phyloP scores from a whole-genome alignment of 2,888 invertebrate genomes.

The Caradrina kadenii region DNA sequence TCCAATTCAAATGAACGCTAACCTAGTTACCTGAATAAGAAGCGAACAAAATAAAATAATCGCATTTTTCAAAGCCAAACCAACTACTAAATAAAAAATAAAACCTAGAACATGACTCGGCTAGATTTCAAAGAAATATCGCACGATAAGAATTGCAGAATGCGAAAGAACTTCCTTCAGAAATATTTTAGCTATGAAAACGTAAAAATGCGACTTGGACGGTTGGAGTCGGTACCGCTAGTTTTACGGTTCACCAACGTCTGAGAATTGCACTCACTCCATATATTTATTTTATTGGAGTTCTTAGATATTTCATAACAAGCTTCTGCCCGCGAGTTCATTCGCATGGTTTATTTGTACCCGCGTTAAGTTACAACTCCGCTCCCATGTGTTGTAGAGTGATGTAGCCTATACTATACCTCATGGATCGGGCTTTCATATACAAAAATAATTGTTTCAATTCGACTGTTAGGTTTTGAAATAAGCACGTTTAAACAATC shows the following conservation, averaged over 20 bases:
- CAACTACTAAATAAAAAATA: background rate
- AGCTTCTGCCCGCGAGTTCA: no score
- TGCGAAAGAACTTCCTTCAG: constrained; percentile 16
- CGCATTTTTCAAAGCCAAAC: background rate
- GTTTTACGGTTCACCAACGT: constrained; percentile 37
- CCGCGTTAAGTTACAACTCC: no score
- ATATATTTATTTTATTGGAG: constrained; percentile 52
- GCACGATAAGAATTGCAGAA: constrained; percentile 28
- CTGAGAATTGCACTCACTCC: constrained; percentile 45
- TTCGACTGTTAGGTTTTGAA: no score
- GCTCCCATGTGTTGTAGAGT: no score
- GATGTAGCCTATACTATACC: no score
- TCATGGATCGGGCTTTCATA: no score
- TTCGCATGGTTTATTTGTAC: no score
- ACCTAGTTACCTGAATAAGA: constrained; percentile 29
- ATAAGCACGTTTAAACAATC: no score
- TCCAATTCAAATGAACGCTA: constrained; percentile 5
- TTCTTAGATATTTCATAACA: constrained; percentile 30
- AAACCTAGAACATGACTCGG: constrained; percentile 19
- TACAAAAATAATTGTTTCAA: no score
- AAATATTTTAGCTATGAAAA: constrained; percentile 37
- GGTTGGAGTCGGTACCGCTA: constrained; percentile 12
- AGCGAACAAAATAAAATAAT: constrained; percentile 11
- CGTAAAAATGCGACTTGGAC: constrained; percentile 32
- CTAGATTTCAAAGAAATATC: constrained; percentile 12